phyloP scores from a whole-genome alignment of 1,140 invertebrate species.

The Diachasma alloeum region DNA sequence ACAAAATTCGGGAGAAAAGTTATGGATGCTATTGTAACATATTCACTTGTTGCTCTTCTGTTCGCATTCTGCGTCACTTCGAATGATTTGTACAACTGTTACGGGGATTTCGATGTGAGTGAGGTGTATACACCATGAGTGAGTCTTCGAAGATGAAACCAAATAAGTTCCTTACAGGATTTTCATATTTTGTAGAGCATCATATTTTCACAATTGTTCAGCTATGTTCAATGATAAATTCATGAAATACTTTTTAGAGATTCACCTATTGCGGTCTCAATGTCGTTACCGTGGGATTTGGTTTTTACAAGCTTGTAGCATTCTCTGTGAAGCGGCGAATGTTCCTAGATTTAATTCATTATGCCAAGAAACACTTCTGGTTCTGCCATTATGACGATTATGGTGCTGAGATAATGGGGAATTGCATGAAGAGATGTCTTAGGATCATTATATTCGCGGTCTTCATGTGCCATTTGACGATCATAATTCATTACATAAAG shows the following conservation, averaged over 20 bases:
- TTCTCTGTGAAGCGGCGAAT: constrained; percentile 29
- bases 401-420: constrained; percentile 12
- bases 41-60: constrained; percentile 30
- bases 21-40: constrained; percentile 24
- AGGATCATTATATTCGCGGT: background rate
- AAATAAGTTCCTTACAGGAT: background rate
- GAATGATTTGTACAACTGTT: constrained; percentile 36
- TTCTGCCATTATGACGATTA: constrained; percentile 17
- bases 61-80: constrained; percentile 33
- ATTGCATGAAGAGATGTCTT: background rate
- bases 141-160: too few relatives aligned
- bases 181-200: too few relatives aligned
- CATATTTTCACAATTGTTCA: background rate
- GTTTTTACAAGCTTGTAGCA: constrained; percentile 36
- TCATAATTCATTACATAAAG: background rate
- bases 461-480: background rate
- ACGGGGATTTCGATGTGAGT: constrained; percentile 39
- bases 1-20: constrained; percentile 19
- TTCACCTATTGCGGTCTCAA: constrained; percentile 34
- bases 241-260: background rate
- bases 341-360: constrained; percentile 32
- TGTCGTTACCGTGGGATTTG: constrained; percentile 32
- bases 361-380: constrained; percentile 40
- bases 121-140: background rate
- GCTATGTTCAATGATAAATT: background rate